phyloP scores from a whole-genome alignment of 2,888 invertebrate species.

The Caenorhabditis sp. region DNA sequence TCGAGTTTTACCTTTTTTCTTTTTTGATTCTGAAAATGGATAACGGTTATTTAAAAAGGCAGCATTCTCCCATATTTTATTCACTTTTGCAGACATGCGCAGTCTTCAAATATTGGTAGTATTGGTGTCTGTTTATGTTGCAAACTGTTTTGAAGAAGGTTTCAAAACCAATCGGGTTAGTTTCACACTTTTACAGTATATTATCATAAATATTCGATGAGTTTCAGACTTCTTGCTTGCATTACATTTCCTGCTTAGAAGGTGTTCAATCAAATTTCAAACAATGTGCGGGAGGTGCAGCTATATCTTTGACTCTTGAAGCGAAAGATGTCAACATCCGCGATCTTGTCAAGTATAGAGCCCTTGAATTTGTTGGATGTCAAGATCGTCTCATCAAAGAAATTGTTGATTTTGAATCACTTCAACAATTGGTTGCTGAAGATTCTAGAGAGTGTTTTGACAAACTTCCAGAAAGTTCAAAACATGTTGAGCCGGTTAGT shows the following conservation, averaged over 20 bases:
- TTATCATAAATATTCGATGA: not conserved
- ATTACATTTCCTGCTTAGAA: slow-evolving; percentile 49
- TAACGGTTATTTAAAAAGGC: not conserved
- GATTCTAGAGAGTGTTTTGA: slow-evolving; percentile 57
- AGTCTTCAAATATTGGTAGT: not conserved
- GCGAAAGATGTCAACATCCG: slow-evolving; percentile 45
- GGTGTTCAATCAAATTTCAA: slow-evolving; percentile 40
- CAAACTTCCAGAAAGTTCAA: slow-evolving; percentile 44
- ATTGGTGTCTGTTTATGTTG: not conserved
- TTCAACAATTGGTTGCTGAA: slow-evolving; percentile 52
- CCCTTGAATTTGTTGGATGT: slow-evolving; percentile 45
- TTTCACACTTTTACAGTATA: too few relatives aligned
- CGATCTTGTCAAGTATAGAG: slow-evolving; percentile 42
- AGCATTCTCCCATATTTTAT: not conserved
- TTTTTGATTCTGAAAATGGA: not conserved
- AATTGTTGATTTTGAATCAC: slow-evolving; percentile 53
- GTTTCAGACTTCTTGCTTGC: slow-evolving; percentile 50
- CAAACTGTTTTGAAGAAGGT: not conserved
- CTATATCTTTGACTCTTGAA: slow-evolving; percentile 41
- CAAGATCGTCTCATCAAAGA: slow-evolving; percentile 51
- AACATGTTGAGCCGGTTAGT: slow-evolving; percentile 23
- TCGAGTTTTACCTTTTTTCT: not conserved
- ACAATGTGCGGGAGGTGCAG: slow-evolving; percentile 50
- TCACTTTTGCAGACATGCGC: not conserved
- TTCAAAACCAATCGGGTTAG: slow-evolving; percentile 34